These are phyloP conservation scores for Xestoiulus laeticollis DNA, from an alignment of 2,888 invertebrate species.

Conservation along the genomic window DNA sequence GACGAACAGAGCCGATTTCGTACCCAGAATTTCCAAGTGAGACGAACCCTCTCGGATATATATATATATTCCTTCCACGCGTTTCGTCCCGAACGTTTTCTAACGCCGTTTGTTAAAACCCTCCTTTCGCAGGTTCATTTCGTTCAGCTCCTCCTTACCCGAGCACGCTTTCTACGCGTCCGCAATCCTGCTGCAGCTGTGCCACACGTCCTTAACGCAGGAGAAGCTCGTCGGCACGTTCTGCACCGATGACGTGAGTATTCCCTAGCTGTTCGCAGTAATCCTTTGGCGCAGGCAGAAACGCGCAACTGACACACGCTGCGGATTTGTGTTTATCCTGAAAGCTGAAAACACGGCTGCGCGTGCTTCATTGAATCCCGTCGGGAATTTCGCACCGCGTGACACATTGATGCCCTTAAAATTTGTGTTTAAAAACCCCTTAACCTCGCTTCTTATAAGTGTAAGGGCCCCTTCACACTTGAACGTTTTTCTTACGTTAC, in stretches of 20 bases:
- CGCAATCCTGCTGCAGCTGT: conserved; percentile 75
- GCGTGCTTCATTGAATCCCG: too few relatives aligned
- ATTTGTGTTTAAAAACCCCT: too few relatives aligned
- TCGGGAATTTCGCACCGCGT: too few relatives aligned
- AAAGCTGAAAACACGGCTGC: too few relatives aligned
- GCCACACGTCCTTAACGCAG: conserved; percentile 74
- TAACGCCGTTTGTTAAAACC: neutral
- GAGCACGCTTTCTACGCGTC: conserved; percentile 75
- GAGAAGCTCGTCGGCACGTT: conserved; percentile 78
- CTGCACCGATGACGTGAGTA: conserved; percentile 69
- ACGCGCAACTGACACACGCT: too few relatives aligned
- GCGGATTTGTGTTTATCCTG: too few relatives aligned
- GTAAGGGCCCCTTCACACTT: too few relatives aligned
- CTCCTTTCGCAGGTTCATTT: conserved; percentile 73
- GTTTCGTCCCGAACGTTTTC: neutral
- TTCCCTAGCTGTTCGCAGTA: neutral
- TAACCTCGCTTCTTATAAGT: too few relatives aligned
- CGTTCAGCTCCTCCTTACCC: conserved; percentile 74
- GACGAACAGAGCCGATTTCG: conserved; percentile 80
- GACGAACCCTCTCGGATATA: too few relatives aligned
- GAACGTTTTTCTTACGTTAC: too few relatives aligned
- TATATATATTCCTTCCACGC: neutral
- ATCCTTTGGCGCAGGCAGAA: too few relatives aligned
- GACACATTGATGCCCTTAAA: too few relatives aligned
- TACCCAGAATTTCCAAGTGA: conserved; percentile 77